Conservation (phyloP, 2,888 invertebrate species). For the Cryptocephalus moraei region DNA sequence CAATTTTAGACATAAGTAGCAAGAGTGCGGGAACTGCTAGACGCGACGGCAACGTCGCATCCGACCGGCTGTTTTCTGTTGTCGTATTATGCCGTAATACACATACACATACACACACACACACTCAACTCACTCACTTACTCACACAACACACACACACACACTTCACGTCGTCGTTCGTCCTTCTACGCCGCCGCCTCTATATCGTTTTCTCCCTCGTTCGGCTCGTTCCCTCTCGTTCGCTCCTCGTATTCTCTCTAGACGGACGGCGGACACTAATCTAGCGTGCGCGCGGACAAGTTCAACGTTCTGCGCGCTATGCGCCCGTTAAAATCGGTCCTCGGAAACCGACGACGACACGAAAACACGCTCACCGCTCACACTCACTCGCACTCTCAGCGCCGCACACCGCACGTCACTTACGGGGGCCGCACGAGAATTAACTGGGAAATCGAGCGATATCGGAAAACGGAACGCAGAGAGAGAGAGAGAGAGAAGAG, state of each 20-base stretch:
- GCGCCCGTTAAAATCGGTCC: conserved; percentile 30
- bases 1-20: too few species aligned
- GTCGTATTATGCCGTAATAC: conserved; percentile 18
- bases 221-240: too few species aligned
- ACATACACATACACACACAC: too few species aligned
- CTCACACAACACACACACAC: too few species aligned
- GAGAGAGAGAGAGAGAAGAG: too few species aligned
- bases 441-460: too few species aligned
- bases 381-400: too few species aligned
- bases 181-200: conserved; percentile 7
- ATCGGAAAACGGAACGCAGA: too few species aligned
- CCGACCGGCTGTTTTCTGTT: conserved; percentile 19
- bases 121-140: too few species aligned
- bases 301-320: conserved; percentile 33
- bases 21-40: neutral
- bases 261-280: neutral
- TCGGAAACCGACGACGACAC: conserved; percentile 3
- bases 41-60: conserved; percentile 1
- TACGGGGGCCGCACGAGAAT: too few species aligned
- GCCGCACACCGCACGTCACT: too few species aligned
- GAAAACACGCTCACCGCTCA: conserved; percentile 18
- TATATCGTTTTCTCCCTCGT: conserved; percentile 7
- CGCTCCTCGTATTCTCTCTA: too few species aligned
- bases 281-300: conserved; percentile 17
- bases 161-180: conserved; percentile 3